A percentile compares a stretch with the other conserved stretches of the same genome.
phyloP scores from a whole-genome alignment of 2,888 invertebrate genomes.

The Drosophila pegasa region DNA sequence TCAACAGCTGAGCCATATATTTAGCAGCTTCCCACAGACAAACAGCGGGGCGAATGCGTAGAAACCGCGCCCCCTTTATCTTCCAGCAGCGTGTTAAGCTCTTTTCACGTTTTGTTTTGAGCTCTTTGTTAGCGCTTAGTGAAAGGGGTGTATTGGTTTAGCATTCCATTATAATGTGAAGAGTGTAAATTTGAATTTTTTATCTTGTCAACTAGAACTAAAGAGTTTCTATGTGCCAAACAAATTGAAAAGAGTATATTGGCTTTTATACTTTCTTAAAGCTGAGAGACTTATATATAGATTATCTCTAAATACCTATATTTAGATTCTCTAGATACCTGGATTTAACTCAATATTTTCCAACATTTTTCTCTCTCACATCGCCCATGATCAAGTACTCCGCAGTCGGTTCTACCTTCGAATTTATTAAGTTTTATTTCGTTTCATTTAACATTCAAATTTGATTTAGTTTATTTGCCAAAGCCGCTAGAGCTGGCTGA shows the following conservation, averaged over 20 bases:
- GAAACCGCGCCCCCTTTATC: slow-evolving; percentile 3
- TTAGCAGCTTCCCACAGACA: slow-evolving; percentile 1
- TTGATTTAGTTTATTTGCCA: slow-evolving; percentile 40
- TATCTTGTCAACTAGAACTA: too few relatives aligned
- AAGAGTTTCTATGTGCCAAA: too few relatives aligned
- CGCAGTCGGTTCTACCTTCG: neutral
- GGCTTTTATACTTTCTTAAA: too few relatives aligned
- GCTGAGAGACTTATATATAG: too few relatives aligned
- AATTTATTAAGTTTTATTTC: slow-evolving; percentile 6
- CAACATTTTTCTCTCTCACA: too few relatives aligned
- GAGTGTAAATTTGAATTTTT: too few relatives aligned
- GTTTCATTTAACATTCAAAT: slow-evolving; percentile 8
- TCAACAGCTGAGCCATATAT: slow-evolving; percentile 16
- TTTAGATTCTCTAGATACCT: too few relatives aligned
- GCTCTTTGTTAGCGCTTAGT: neutral
- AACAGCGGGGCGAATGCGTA: neutral
- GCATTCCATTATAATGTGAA: neutral
- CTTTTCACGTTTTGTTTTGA: neutral
- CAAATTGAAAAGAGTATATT: too few relatives aligned
- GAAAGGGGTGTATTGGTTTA: neutral
- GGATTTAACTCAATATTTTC: too few relatives aligned
- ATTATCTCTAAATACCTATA: too few relatives aligned
- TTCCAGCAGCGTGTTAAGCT: neutral
- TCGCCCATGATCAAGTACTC: neutral
- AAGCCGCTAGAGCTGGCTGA: slow-evolving; percentile 15